Percentiles rank a stretch among this genome's conserved stretches.
phyloP scores from a whole-genome alignment of 2,797 vertebrate species.

The Lutjanus argentimaculatus region DNA sequence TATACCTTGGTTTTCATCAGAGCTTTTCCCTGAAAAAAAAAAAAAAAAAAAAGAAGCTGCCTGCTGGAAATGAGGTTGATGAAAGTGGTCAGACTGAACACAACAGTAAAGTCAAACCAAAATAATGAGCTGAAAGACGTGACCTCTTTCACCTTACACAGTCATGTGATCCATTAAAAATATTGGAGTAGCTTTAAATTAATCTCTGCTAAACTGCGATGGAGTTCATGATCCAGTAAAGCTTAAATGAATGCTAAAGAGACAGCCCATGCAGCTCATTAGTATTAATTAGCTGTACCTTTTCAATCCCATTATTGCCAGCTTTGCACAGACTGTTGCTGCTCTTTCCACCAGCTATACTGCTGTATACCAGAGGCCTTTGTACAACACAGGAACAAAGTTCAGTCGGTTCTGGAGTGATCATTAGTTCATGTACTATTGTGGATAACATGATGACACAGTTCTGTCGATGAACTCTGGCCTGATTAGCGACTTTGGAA shows the following conservation, averaged over 20 bases:
- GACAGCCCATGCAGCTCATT: background rate
- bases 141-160: background rate
- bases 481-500: background rate
- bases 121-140: background rate
- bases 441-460: background rate
- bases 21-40: background rate
- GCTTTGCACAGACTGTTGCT: background rate
- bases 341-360: background rate
- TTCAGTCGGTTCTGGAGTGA: background rate
- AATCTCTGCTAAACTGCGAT: background rate
- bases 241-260: too few relatives aligned
- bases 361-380: background rate
- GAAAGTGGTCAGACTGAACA: background rate
- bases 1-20: background rate
- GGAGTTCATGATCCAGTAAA: background rate
- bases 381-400: background rate
- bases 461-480: slow-evolving; percentile 14
- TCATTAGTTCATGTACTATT: background rate
- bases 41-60: background rate
- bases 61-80: background rate
- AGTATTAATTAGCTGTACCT: background rate
- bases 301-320: background rate
- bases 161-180: background rate
- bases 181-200: background rate
- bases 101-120: background rate